Conservation (phyloP, 2,113 vertebrate genomes). For the Percopsis transmontana region DNA sequence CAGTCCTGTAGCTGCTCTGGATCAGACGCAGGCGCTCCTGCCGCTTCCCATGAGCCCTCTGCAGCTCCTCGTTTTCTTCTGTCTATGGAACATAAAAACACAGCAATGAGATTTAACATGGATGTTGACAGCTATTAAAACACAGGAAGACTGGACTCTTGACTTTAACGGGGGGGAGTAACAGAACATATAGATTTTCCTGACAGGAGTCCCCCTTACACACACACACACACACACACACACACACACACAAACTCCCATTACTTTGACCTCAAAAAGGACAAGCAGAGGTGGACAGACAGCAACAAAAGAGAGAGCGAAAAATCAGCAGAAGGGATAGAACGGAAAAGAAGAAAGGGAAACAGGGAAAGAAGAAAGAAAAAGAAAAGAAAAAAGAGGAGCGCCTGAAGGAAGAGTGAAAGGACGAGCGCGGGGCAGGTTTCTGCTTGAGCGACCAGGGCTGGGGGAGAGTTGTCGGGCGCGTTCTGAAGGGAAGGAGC, state of each 20-base stretch:
- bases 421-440: constrained; percentile 71
- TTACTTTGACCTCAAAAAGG: constrained; percentile 77
- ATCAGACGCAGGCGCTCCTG: constrained; percentile 85
- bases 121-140: constrained; percentile 75
- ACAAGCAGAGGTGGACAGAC: constrained; percentile 49
- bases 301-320: background rate
- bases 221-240: background rate
- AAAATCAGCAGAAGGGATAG: constrained; percentile 21
- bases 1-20: constrained; percentile 85
- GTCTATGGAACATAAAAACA: constrained; percentile 77
- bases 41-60: constrained; percentile 80
- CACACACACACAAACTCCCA: constrained; percentile 43
- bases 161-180: constrained; percentile 68
- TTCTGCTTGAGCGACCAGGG: constrained; percentile 82
- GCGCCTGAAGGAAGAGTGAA: constrained; percentile 54
- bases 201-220: constrained; percentile 70
- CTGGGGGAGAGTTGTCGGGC: constrained; percentile 74
- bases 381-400: constrained; percentile 24
- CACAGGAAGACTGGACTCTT: constrained; percentile 64
- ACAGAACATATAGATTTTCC: constrained; percentile 82
- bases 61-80: constrained; percentile 85
- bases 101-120: constrained; percentile 38
- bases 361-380: constrained; percentile 45
- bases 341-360: constrained; percentile 50
- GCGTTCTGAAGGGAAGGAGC: constrained; percentile 78